phyloP scores from a whole-genome alignment of 1,140 invertebrate species.

The Penaeus chinensis region DNA sequence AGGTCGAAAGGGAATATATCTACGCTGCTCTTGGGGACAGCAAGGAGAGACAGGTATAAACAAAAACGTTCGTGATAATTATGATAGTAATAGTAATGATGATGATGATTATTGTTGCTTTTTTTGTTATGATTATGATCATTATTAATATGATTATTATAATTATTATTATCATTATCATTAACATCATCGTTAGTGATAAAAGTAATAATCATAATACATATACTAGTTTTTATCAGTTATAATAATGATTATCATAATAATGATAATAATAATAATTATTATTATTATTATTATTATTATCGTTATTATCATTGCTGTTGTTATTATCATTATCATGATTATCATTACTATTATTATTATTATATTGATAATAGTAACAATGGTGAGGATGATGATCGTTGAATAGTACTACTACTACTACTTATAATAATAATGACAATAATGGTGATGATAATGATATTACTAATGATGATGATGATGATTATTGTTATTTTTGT shows the following conservation, averaged over 20 bases:
- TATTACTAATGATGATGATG: too few relatives aligned
- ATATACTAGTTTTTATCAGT: background rate
- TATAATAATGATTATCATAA: background rate
- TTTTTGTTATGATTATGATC: background rate
- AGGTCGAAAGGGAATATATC: conserved; percentile 70
- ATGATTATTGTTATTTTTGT: too few relatives aligned
- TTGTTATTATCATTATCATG: conserved; percentile 27
- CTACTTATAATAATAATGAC: background rate
- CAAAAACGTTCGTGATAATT: too few relatives aligned
- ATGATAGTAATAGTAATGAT: too few relatives aligned
- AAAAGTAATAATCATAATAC: background rate
- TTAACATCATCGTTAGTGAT: background rate
- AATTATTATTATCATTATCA: too few relatives aligned
- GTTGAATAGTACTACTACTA: background rate
- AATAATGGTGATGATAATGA: too few relatives aligned
- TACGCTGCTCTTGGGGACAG: conserved; percentile 60
- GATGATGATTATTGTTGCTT: background rate
- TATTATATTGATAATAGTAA: background rate
- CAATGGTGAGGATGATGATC: too few relatives aligned
- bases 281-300: background rate
- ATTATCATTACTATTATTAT: conserved; percentile 5
- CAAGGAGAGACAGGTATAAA: conserved; percentile 47
- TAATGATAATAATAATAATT: background rate
- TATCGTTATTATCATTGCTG: background rate
- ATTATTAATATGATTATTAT: too few relatives aligned